Conservation (phyloP, 2,113 vertebrate species). For the Atlantisia rogersi region DNA sequence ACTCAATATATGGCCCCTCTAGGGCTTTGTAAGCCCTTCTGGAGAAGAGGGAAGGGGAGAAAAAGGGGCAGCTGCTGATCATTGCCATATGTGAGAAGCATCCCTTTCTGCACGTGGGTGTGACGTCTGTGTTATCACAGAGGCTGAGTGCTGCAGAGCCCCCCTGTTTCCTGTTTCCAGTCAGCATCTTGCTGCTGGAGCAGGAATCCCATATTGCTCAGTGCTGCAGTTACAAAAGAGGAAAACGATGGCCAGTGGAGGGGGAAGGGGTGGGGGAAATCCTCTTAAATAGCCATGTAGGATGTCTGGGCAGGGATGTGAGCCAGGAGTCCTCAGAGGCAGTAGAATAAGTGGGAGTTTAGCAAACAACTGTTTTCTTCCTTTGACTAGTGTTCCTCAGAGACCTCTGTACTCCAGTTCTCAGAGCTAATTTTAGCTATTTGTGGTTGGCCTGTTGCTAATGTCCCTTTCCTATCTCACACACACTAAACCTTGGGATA, state of each 20-base stretch:
- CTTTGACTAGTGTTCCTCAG: constrained; percentile 61
- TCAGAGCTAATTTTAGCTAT: constrained; percentile 78
- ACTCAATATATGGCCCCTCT: neutral
- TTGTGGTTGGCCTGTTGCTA: constrained; percentile 56
- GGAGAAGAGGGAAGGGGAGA: neutral
- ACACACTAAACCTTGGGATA: constrained; percentile 45
- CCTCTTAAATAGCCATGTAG: constrained; percentile 33
- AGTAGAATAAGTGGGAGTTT: constrained; percentile 47
- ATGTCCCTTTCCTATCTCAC: constrained; percentile 62
- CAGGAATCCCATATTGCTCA: constrained; percentile 45
- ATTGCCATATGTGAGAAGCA: constrained; percentile 20
- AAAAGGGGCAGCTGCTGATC: constrained; percentile 15
- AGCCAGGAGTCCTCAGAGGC: constrained; percentile 3
- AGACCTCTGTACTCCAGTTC: constrained; percentile 72
- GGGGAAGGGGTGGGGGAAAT: constrained; percentile 11
- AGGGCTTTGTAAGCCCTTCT: constrained; percentile 11
- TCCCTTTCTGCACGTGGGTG: constrained; percentile 7
- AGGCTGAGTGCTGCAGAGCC: constrained; percentile 17
- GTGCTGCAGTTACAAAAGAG: constrained; percentile 11
- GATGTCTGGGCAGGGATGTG: neutral
- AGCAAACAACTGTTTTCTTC: constrained; percentile 62
- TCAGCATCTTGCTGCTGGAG: constrained; percentile 47
- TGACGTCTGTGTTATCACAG: constrained; percentile 54
- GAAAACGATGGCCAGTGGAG: constrained; percentile 13
- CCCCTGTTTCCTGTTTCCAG: constrained; percentile 70